These are phyloP conservation scores for Spinibarbus caldwelli DNA, from an alignment of 2,797 vertebrate species.

Conservation along the genomic window DNA sequence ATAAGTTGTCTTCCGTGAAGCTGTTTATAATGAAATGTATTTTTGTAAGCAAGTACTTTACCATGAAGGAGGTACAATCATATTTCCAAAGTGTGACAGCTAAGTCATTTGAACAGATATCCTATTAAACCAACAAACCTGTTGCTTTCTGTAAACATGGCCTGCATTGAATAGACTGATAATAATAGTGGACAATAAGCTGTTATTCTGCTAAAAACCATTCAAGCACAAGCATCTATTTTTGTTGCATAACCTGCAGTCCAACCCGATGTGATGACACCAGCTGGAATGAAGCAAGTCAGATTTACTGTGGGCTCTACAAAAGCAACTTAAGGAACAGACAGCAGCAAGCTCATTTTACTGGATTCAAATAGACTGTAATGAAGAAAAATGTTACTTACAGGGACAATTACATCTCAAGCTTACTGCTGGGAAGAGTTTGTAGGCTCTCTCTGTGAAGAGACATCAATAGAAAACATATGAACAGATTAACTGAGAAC, in stretches of 20 bases:
- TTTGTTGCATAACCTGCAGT: not conserved
- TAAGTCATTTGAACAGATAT: constrained; percentile 6
- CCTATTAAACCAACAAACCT: constrained; percentile 29
- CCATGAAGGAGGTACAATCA: not conserved
- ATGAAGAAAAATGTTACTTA: constrained; percentile 72
- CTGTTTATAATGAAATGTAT: constrained; percentile 3
- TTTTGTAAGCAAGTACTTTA: not conserved
- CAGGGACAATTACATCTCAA: constrained; percentile 59
- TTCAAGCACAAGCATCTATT: not conserved
- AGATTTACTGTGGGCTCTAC: constrained; percentile 6
- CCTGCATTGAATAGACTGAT: not conserved
- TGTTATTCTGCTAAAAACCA: not conserved
- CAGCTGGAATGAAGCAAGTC: constrained; percentile 37
- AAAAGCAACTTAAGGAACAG: constrained; percentile 65
- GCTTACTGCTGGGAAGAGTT: constrained; percentile 50
- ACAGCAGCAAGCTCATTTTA: constrained; percentile 62
- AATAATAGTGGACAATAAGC: not conserved
- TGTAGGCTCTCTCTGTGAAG: constrained; percentile 6
- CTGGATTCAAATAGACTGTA: constrained; percentile 68
- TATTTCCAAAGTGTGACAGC: constrained; percentile 32
- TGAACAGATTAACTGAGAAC: not conserved
- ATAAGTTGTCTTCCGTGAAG: constrained; percentile 15
- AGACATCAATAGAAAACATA: not conserved
- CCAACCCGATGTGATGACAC: constrained; percentile 50
- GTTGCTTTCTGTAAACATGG: not conserved